Percentiles rank a stretch among this genome's conserved stretches.
These are phyloP conservation scores for Callipepla squamata DNA, from an alignment of 2,113 vertebrate species.

Conservation along the genomic window DNA sequence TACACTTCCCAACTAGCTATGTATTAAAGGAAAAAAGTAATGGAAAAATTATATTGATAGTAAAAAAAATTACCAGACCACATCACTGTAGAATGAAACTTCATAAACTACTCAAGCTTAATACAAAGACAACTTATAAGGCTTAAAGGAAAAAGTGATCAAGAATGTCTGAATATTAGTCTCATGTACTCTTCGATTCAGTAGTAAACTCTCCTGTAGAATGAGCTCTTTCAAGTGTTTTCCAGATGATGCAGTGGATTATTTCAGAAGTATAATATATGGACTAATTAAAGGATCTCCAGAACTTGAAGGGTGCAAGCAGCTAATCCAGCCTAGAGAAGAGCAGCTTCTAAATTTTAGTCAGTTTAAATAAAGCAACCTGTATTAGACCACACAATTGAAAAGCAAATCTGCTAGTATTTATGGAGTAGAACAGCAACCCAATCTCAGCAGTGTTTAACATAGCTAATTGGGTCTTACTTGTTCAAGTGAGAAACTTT, in stretches of 20 bases:
- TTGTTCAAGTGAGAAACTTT: not conserved
- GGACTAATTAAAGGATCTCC: not conserved
- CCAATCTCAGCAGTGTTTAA: constrained; percentile 34
- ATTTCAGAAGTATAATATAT: not conserved
- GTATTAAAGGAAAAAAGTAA: too few relatives aligned
- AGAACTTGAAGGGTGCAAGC: not conserved
- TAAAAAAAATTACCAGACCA: not conserved
- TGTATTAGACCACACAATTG: not conserved
- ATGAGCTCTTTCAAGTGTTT: not conserved
- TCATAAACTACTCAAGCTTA: not conserved
- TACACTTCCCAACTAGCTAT: not conserved
- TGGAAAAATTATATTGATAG: not conserved
- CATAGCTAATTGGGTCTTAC: not conserved
- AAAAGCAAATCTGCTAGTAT: constrained; percentile 12
- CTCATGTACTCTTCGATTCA: not conserved
- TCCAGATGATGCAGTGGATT: not conserved
- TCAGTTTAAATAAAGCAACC: not conserved
- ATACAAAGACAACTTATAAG: not conserved
- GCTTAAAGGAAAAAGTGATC: not conserved
- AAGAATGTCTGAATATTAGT: not conserved
- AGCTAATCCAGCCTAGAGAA: not conserved
- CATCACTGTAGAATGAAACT: not conserved
- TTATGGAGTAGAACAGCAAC: constrained; percentile 10
- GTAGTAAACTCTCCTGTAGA: not conserved
- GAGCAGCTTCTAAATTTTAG: not conserved